Percentiles rank a stretch among this genome's conserved stretches.
These are phyloP conservation scores for Eupithecia inturbata DNA, from an alignment of 2,888 invertebrate species.

Conservation along the genomic window DNA sequence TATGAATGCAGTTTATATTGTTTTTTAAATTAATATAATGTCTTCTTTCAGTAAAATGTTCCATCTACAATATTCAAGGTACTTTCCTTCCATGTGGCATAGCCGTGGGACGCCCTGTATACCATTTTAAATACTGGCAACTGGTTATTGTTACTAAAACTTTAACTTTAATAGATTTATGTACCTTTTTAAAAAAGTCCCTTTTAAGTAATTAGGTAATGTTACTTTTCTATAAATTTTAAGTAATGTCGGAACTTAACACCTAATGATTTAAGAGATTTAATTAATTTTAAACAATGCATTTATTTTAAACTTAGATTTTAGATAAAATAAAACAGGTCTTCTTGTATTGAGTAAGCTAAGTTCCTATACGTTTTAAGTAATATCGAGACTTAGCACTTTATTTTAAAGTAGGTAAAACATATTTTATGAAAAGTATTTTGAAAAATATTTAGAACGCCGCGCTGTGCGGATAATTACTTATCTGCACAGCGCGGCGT, in stretches of 20 bases:
- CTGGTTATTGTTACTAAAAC: background rate
- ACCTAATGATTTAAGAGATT: slow-evolving; percentile 10
- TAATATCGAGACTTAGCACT: slow-evolving; percentile 2
- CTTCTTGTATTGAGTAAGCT: background rate
- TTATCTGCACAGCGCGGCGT: no score
- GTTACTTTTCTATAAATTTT: slow-evolving; percentile 24
- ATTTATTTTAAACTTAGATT: slow-evolving; percentile 4
- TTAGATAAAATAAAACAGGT: background rate
- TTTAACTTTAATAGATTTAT: background rate
- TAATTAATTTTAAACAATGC: slow-evolving; percentile 7
- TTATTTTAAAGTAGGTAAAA: background rate
- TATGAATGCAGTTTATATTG: no score
- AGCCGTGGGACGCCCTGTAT: no score
- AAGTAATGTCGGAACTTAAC: slow-evolving; percentile 18
- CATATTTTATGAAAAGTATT: background rate
- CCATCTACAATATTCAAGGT: no score
- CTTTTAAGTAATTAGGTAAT: background rate
- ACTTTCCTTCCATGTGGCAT: no score
- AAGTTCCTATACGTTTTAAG: background rate
- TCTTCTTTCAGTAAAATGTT: no score
- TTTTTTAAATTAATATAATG: no score
- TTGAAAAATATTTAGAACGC: background rate
- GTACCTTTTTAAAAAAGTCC: background rate
- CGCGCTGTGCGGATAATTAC: background rate
- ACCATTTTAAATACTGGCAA: slow-evolving; percentile 3